Evolutionary conservation across 2,888 invertebrate species (phyloP).

Genomic region (Hirtodrosophila histrioides): DNA sequence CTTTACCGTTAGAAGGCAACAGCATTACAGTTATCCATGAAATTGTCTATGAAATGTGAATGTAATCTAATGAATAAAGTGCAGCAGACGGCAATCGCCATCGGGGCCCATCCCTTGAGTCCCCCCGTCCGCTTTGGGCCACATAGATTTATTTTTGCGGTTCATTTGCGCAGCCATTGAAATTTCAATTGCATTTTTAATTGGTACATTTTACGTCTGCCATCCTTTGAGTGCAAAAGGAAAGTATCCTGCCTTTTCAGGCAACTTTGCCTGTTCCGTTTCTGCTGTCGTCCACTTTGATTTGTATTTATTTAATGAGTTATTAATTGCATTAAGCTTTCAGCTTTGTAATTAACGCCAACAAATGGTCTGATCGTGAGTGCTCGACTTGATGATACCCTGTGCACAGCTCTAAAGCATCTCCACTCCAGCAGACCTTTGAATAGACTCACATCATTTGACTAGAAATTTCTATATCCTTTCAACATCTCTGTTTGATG

Average conservation of each 20-base stretch:
- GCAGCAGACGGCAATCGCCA: slow-evolving; percentile 32
- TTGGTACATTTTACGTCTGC: slow-evolving; percentile 78
- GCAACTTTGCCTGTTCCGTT: slow-evolving; percentile 17
- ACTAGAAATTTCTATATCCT: too few species aligned
- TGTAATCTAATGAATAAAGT: slow-evolving; percentile 77
- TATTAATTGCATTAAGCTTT: slow-evolving; percentile 77
- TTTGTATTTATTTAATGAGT: slow-evolving; percentile 81
- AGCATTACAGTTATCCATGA: slow-evolving; percentile 62
- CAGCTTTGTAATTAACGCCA: slow-evolving; percentile 26
- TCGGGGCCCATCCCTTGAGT: background rate
- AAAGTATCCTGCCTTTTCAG: slow-evolving; percentile 17
- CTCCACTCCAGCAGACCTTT: too few species aligned
- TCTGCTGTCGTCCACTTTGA: slow-evolving; percentile 60
- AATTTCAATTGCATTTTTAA: slow-evolving; percentile 74
- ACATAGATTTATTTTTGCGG: slow-evolving; percentile 54
- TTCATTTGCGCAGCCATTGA: slow-evolving; percentile 75
- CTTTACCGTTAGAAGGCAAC: slow-evolving; percentile 27
- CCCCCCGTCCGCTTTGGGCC: background rate
- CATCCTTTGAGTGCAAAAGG: slow-evolving; percentile 63
- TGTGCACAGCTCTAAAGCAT: too few species aligned
- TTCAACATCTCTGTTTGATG: too few species aligned
- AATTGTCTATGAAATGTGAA: slow-evolving; percentile 80
- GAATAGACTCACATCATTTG: too few species aligned
- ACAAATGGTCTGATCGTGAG: too few species aligned
- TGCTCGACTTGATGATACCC: too few species aligned